Evolutionary conservation across 2,888 invertebrate genomes (phyloP).

Genomic region (Andrena trimmerana): DNA sequence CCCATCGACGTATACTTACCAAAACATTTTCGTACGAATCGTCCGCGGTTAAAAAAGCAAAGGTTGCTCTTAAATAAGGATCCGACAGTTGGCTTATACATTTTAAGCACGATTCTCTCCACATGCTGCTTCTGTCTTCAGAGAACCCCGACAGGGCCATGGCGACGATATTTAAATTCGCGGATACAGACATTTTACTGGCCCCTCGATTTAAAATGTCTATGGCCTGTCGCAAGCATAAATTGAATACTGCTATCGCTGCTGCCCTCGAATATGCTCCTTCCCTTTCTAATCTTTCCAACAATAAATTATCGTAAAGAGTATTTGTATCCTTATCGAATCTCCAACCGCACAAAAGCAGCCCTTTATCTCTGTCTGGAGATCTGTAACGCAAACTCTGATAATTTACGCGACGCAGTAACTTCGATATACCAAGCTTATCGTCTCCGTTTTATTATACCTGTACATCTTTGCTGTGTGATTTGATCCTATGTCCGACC

Average conservation of each 20-base stretch:
- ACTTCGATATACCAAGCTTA: neutral
- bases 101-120: slow-evolving; percentile 90
- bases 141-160: slow-evolving; percentile 95
- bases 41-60: slow-evolving; percentile 95
- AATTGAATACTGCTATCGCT: slow-evolving; percentile 95
- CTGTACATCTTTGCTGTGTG: slow-evolving; percentile 87
- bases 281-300: slow-evolving; percentile 91
- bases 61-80: slow-evolving; percentile 96
- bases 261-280: slow-evolving; percentile 93
- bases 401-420: neutral
- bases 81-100: slow-evolving; percentile 93
- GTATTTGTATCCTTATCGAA: slow-evolving; percentile 90
- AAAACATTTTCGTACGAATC: slow-evolving; percentile 91
- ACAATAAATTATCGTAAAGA: slow-evolving; percentile 86
- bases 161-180: slow-evolving; percentile 89
- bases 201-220: slow-evolving; percentile 93
- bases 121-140: slow-evolving; percentile 93
- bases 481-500: slow-evolving; percentile 89
- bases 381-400: slow-evolving; percentile 71
- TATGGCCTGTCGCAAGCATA: slow-evolving; percentile 93
- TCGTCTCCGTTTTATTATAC: slow-evolving; percentile 78
- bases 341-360: slow-evolving; percentile 96
- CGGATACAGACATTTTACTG: slow-evolving; percentile 81
- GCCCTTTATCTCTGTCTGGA: slow-evolving; percentile 91
- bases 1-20: slow-evolving; percentile 86